phyloP scores from a whole-genome alignment of 2,888 invertebrate genomes.

The Acanthoscelides obtectus region DNA sequence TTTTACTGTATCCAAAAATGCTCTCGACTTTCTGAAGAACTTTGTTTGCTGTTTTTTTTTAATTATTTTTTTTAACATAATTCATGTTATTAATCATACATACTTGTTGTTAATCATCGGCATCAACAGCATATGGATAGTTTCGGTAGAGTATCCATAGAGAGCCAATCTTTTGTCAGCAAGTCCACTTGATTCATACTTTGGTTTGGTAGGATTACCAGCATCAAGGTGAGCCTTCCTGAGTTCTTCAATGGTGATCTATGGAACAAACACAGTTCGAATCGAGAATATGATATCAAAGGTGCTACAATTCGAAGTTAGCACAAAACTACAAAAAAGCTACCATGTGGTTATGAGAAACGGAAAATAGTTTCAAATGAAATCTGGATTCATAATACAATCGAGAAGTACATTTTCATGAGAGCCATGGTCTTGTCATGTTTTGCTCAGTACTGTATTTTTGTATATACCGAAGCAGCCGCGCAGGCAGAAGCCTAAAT shows the following conservation, averaged over 20 bases:
- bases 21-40: too few species aligned
- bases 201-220: slow-evolving; percentile 39
- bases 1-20: too few species aligned
- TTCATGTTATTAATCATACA: too few species aligned
- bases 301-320: not conserved
- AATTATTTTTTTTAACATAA: too few species aligned
- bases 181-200: slow-evolving; percentile 54
- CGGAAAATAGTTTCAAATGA: not conserved
- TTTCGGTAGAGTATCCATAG: slow-evolving; percentile 93
- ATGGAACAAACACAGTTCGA: slow-evolving; percentile 8
- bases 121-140: slow-evolving; percentile 85
- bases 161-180: slow-evolving; percentile 81
- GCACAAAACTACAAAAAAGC: not conserved
- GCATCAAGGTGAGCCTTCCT: slow-evolving; percentile 57
- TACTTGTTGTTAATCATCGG: slow-evolving; percentile 88
- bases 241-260: slow-evolving; percentile 80
- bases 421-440: too few species aligned
- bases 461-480: too few species aligned
- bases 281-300: not conserved
- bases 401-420: too few species aligned
- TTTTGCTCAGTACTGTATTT: too few species aligned
- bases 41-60: too few species aligned
- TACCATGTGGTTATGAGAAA: not conserved
- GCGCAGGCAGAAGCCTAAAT: too few species aligned
- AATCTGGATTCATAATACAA: not conserved